A percentile compares a stretch with the other conserved stretches of the same genome.
Conservation (phyloP, 2,113 vertebrate genomes). For the Carettochelys insculpta region DNA sequence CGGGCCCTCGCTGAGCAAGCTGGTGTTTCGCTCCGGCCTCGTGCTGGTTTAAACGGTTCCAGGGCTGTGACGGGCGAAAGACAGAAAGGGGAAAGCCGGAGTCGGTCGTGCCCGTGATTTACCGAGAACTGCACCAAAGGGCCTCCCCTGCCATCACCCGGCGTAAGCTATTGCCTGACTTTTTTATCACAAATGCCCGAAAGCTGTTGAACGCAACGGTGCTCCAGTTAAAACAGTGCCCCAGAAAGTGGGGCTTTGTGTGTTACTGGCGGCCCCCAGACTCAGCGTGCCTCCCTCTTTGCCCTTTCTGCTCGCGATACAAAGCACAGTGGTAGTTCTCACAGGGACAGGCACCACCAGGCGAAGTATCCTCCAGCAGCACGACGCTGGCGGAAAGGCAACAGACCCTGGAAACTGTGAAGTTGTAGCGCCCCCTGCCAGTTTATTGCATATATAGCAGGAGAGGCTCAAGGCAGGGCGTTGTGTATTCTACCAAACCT, state of each 20-base stretch:
- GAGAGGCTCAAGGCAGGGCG: neutral
- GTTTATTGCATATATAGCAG: neutral
- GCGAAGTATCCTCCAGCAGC: accelerated
- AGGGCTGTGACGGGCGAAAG: neutral
- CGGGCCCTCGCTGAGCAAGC: neutral
- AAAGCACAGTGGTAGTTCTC: neutral
- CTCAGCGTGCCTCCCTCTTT: neutral
- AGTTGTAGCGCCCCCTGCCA: slow-evolving; percentile 72
- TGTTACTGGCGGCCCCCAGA: neutral
- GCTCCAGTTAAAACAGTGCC: neutral
- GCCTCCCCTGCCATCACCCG: neutral
- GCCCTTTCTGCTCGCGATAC: too few relatives aligned
- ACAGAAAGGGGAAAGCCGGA: neutral
- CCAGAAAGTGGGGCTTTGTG: neutral
- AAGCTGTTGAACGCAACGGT: neutral
- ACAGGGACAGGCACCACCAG: neutral
- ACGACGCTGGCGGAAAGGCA: accelerated
- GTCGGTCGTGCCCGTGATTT: too few relatives aligned
- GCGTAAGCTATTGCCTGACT: neutral
- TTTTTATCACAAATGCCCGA: neutral
- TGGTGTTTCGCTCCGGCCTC: neutral
- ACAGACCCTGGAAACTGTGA: slow-evolving; percentile 21
- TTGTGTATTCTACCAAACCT: neutral
- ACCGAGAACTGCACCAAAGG: too few relatives aligned
- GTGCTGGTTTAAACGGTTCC: neutral